Conservation (phyloP, 2,888 invertebrate species). For the Drosophila niveifrons region DNA sequence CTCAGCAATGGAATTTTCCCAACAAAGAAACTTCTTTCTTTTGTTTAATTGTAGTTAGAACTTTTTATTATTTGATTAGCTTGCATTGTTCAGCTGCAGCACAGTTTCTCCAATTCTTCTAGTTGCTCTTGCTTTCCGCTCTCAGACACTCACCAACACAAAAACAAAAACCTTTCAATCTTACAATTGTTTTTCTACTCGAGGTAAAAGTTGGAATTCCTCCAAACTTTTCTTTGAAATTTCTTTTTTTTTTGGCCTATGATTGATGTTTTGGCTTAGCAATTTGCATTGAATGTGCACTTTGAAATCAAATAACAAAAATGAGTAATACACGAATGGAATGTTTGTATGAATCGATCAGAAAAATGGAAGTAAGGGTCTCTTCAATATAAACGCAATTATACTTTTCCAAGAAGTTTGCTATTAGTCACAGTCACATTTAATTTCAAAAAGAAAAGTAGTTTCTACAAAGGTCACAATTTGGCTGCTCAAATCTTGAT, state of each 20-base stretch:
- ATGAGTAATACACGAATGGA: neutral
- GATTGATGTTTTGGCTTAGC: slow-evolving; percentile 3
- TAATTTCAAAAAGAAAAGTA: slow-evolving; percentile 7
- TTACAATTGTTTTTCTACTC: slow-evolving; percentile 61
- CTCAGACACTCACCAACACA: slow-evolving; percentile 54
- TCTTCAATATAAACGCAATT: neutral
- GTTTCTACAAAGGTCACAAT: slow-evolving; percentile 2
- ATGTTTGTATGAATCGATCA: neutral
- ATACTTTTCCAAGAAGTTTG: neutral
- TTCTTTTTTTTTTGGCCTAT: neutral
- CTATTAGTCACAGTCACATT: slow-evolving; percentile 18
- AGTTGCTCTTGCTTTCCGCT: slow-evolving; percentile 16
- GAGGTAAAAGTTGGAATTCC: slow-evolving; percentile 74
- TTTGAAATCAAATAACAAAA: too few species aligned
- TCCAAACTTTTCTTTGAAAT: slow-evolving; percentile 50
- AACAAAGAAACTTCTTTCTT: slow-evolving; percentile 73
- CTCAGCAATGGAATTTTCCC: slow-evolving; percentile 37
- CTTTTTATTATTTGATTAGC: slow-evolving; percentile 79
- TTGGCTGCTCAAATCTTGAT: slow-evolving; percentile 49
- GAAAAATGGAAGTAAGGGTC: slow-evolving; percentile 14
- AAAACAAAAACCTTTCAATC: slow-evolving; percentile 43
- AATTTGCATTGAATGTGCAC: slow-evolving; percentile 30
- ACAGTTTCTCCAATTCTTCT: slow-evolving; percentile 15
- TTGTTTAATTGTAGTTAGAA: slow-evolving; percentile 62
- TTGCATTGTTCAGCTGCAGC: slow-evolving; percentile 74